phyloP scores from a whole-genome alignment of 2,113 vertebrate genomes.

The Alosa alosa region DNA sequence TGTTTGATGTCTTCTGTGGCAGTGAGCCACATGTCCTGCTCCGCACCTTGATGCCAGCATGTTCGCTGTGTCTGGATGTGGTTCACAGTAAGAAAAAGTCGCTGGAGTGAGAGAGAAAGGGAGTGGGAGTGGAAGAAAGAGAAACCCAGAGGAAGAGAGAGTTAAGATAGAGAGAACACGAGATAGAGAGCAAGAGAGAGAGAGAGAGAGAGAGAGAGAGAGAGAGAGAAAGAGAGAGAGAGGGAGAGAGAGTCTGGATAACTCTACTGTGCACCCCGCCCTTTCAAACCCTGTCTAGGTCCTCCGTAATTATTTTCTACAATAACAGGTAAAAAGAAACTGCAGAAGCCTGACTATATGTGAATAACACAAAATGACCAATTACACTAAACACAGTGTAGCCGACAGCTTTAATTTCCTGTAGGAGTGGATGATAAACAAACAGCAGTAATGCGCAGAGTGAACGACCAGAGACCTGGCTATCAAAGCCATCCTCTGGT shows the following conservation, averaged over 20 bases:
- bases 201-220: constrained; percentile 18
- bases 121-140: background rate
- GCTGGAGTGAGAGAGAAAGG: constrained; percentile 24
- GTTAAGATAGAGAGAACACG: background rate
- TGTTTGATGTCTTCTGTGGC: constrained; percentile 55
- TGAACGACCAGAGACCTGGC: constrained; percentile 56
- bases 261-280: background rate
- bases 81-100: constrained; percentile 39
- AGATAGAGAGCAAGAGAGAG: constrained; percentile 18
- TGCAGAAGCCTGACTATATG: constrained; percentile 49
- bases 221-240: constrained; percentile 16
- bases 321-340: constrained; percentile 57
- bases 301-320: constrained; percentile 52
- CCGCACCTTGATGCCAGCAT: constrained; percentile 45
- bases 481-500: constrained; percentile 62
- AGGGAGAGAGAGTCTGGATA: constrained; percentile 6
- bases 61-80: constrained; percentile 41
- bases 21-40: constrained; percentile 34
- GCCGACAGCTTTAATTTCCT: constrained; percentile 66
- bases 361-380: constrained; percentile 64
- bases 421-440: constrained; percentile 65
- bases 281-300: constrained; percentile 10
- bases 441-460: constrained; percentile 54
- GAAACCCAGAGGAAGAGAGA: constrained; percentile 18
- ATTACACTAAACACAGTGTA: constrained; percentile 63